Percentiles rank a stretch among this genome's conserved stretches.
phyloP scores from a whole-genome alignment of 2,113 vertebrate genomes.

The Vireo altiloquus region DNA sequence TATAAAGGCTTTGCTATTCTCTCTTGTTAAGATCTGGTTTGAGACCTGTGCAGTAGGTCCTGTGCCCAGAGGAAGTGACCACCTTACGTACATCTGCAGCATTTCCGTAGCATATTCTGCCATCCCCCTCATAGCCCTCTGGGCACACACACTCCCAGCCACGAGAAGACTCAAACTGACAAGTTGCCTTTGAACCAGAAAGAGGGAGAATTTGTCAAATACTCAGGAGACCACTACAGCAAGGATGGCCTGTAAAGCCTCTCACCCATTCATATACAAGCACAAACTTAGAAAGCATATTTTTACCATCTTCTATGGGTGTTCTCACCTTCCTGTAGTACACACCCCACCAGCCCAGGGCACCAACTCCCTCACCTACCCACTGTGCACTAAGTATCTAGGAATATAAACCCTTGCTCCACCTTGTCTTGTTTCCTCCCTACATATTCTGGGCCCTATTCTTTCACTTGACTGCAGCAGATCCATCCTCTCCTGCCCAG shows the following conservation, averaged over 20 bases:
- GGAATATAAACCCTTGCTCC: not conserved
- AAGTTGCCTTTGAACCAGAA: constrained; percentile 71
- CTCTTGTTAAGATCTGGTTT: not conserved
- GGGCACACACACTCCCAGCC: constrained; percentile 85
- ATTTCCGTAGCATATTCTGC: constrained; percentile 82
- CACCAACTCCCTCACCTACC: not conserved
- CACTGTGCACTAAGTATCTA: not conserved
- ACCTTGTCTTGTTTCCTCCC: not conserved
- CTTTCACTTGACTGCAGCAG: fast-evolving
- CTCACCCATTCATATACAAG: not conserved
- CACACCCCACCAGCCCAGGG: not conserved
- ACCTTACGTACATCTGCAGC: constrained; percentile 75
- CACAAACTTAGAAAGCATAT: not conserved
- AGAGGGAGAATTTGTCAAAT: not conserved
- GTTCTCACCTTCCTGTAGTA: not conserved
- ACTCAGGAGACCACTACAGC: not conserved
- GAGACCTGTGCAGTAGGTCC: not conserved
- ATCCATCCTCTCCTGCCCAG: not conserved
- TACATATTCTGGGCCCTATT: fast-evolving
- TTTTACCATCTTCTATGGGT: not conserved
- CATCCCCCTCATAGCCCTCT: constrained; percentile 79
- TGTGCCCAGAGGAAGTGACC: not conserved
- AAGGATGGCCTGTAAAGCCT: not conserved
- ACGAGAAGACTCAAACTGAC: constrained; percentile 54
- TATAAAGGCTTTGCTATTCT: not conserved